phyloP scores from a whole-genome alignment of 2,113 vertebrate genomes.

The Paradisaea rubra region DNA sequence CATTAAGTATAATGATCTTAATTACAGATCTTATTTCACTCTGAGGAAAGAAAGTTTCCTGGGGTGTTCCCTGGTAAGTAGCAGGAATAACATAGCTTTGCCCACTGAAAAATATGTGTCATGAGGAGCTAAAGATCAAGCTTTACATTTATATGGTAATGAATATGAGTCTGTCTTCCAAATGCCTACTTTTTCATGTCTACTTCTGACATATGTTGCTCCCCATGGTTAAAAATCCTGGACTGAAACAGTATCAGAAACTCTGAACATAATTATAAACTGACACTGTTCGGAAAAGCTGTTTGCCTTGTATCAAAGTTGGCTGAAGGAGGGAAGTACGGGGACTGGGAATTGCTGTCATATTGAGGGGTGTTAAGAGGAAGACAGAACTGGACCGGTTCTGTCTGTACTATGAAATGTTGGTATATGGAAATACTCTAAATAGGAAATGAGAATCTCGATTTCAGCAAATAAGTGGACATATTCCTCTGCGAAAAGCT shows the following conservation, averaged over 20 bases:
- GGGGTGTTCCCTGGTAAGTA: background rate
- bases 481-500: background rate
- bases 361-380: background rate
- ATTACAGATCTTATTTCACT: background rate
- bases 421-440: background rate
- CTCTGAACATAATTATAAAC: background rate
- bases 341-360: background rate
- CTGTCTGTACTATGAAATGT: background rate
- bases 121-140: background rate
- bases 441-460: background rate
- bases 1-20: background rate
- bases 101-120: background rate
- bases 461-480: background rate
- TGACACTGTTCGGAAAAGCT: background rate
- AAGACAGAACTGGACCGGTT: background rate
- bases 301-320: background rate
- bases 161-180: background rate
- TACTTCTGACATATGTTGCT: background rate
- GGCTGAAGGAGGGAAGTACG: background rate
- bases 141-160: background rate
- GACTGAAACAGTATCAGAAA: background rate
- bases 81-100: background rate
- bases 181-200: background rate
- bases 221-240: background rate
- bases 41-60: background rate